phyloP scores from a whole-genome alignment of 2,888 invertebrate species.

The Drosophila subsilvestris region DNA sequence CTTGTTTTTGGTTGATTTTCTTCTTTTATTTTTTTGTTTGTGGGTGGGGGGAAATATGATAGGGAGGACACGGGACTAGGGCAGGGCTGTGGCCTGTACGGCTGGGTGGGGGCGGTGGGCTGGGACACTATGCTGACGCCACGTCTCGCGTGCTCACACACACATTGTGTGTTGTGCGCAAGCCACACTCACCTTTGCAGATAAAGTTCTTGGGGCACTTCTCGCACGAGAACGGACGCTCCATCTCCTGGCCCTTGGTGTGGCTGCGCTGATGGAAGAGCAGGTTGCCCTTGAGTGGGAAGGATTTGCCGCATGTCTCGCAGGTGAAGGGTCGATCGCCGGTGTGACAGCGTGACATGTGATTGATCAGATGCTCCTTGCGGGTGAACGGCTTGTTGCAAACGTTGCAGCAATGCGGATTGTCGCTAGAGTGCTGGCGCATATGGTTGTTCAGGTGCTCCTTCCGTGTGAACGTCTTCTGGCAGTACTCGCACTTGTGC shows the following conservation, averaged over 20 bases:
- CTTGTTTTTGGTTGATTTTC: neutral
- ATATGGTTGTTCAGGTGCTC: constrained; percentile 94
- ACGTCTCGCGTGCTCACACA: constrained; percentile 60
- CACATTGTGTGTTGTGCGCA: constrained; percentile 5
- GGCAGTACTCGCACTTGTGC: constrained; percentile 93
- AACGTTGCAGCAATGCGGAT: constrained; percentile 93
- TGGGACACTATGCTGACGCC: constrained; percentile 73
- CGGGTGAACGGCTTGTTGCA: constrained; percentile 94
- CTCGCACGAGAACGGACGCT: constrained; percentile 90
- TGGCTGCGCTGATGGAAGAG: constrained; percentile 95
- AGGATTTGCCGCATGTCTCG: constrained; percentile 93
- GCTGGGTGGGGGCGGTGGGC: constrained; percentile 29
- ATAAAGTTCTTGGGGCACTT: constrained; percentile 94
- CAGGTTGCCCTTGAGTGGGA: constrained; percentile 92
- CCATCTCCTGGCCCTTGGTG: constrained; percentile 89
- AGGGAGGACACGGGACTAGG: neutral
- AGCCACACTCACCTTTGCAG: constrained; percentile 89
- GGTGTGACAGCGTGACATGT: constrained; percentile 89
- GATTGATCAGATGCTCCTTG: constrained; percentile 94
- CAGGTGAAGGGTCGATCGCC: constrained; percentile 93
- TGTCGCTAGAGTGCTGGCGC: constrained; percentile 94
- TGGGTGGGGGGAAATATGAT: neutral
- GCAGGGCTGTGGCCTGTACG: neutral
- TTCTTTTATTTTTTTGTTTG: neutral
- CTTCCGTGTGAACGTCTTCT: constrained; percentile 93